Conservation (phyloP, 1,140 invertebrate genomes). For the Apis mellifera region Amel_HAv3.1 CM009943.2:11170501-11171000, state of each 20-base stretch:
- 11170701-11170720: neutral
- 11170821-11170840: conserved; percentile 41
- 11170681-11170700: conserved; percentile 40
- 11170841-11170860: conserved; percentile 32
- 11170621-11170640: conserved; percentile 77
- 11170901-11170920: neutral
- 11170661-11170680: conserved; percentile 74
- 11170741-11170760: neutral
- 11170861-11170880: neutral
- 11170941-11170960: neutral
- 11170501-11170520: neutral
- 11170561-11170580: conserved; percentile 13
- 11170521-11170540: neutral
- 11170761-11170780: conserved; percentile 32
- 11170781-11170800: conserved; percentile 57
- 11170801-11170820: conserved; percentile 55
- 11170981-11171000: too few relatives aligned
- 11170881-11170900: neutral
- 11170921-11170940: neutral
- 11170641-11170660: conserved; percentile 65
- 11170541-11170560: conserved; percentile 25
- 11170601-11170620: conserved; percentile 79
- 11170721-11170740: too few relatives aligned
- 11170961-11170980: neutral
- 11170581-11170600: conserved; percentile 74